Evolutionary conservation across 2,113 vertebrate genomes (phyloP), one percentile per base, ranked within the genome.

Genomic region (Athene cunicularia): DNA sequence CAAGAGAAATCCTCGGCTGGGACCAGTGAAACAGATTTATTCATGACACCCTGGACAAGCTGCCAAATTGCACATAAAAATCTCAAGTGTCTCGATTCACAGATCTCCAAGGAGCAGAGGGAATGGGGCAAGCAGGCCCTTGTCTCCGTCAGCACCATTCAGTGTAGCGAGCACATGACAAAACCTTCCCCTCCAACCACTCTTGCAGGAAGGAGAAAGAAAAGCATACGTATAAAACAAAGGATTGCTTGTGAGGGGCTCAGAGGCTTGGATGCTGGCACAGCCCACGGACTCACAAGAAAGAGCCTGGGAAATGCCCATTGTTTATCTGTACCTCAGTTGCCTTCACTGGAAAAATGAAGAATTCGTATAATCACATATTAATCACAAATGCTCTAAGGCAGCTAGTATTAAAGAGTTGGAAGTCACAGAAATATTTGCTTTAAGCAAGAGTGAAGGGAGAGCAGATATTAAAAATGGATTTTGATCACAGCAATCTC

Each of bases 361-460:
- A 52, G 30, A 27, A 41, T 39, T 67, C 0, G 1, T 37, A 33
- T 17, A 52, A 68, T 27, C 20, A 3, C 16, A 2, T 28, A 35
- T 76, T 76, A 80, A 86, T 73, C 58, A 62, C 28, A 63, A 73
- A 47, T 37, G 63, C 82, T 93, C 50, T 37, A 41, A 43, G 72
- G 90, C 71, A 73, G 45, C 27, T 13, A 23, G 8, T 27, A 22
- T 30, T 27, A 60, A 14, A 22, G 49, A 68, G 43, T 5, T n/a
- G 77, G 37, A 37, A 53, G 82, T 30, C 89, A 67, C 56, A 89
- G 64, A 79, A 89, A 68, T 47, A 35, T 63, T 84, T 47, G 64
- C 53, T 77, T 94, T 79, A 89, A 93, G 79, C 79, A 90, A 71
- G 50, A 80, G 37, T 7, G n/a, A 91, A 91, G 89, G 81, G 76